Conservation (phyloP, 2,888 invertebrate species). For the Phaedon cochleariae region DNA sequence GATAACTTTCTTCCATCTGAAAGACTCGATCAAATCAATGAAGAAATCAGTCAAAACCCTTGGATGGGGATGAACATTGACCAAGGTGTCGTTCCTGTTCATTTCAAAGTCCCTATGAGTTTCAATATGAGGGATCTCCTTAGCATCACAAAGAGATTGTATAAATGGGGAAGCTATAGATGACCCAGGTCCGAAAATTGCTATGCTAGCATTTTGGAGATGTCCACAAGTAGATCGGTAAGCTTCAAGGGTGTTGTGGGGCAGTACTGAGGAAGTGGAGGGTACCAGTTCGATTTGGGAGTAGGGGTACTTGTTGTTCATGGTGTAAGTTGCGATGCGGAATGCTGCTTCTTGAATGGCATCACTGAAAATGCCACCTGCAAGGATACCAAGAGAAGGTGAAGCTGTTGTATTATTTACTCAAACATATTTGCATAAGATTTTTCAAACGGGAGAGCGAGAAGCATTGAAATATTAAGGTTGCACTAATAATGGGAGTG, state of each 20-base stretch:
- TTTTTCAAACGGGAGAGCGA: too few species aligned
- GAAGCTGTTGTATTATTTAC: too few species aligned
- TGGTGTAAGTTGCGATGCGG: slow-evolving; percentile 37
- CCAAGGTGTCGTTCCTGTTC: slow-evolving; percentile 60
- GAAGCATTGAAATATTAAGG: too few species aligned
- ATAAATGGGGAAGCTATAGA: slow-evolving; percentile 67
- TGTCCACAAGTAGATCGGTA: slow-evolving; percentile 48
- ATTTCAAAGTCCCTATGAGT: slow-evolving; percentile 73
- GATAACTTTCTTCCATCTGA: slow-evolving; percentile 85
- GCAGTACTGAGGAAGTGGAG: slow-evolving; percentile 31
- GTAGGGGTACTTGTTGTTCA: slow-evolving; percentile 38
- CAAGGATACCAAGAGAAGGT: too few species aligned
- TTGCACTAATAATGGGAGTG: too few species aligned
- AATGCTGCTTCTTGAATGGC: slow-evolving; percentile 38
- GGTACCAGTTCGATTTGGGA: slow-evolving; percentile 39
- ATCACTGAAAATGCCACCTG: slow-evolving; percentile 46
- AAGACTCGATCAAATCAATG: slow-evolving; percentile 73
- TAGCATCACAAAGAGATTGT: slow-evolving; percentile 71
- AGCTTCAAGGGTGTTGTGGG: slow-evolving; percentile 41
- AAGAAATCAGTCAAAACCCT: slow-evolving; percentile 67
- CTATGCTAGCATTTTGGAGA: slow-evolving; percentile 65
- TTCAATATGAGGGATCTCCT: slow-evolving; percentile 62
- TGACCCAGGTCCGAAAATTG: slow-evolving; percentile 72
- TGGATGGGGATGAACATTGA: slow-evolving; percentile 93
- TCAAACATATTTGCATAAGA: too few species aligned